Evolutionary conservation across 2,797 vertebrate genomes (phyloP).

Genomic region (Dendrocincla tyrannina): DNA sequence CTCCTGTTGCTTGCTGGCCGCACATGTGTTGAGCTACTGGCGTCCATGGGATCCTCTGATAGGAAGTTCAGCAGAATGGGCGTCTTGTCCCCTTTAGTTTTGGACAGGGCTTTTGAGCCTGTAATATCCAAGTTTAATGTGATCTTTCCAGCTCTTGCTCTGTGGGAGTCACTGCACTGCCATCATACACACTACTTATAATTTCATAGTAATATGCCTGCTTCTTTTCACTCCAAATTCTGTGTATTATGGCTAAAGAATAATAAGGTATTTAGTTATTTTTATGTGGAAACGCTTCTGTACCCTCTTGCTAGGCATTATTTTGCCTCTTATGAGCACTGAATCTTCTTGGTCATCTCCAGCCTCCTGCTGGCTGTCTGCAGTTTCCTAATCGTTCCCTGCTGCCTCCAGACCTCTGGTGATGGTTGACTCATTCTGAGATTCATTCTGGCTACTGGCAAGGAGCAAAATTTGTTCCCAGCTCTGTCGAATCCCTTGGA

Average conservation of each 20-base stretch:
- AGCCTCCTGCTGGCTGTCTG: background rate
- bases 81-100: background rate
- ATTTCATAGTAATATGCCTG: background rate
- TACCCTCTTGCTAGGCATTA: background rate
- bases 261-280: background rate
- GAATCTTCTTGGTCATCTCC: background rate
- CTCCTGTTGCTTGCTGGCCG: background rate
- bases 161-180: background rate
- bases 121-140: background rate
- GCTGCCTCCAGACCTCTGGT: background rate
- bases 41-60: rapidly evolving
- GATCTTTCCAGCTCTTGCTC: background rate
- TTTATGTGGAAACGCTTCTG: background rate
- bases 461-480: background rate
- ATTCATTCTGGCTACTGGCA: too few species aligned
- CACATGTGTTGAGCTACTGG: background rate
- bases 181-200: background rate
- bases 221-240: background rate
- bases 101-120: background rate
- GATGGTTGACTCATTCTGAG: background rate
- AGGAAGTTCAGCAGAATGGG: too few species aligned
- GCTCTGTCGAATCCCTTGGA: background rate
- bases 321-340: background rate
- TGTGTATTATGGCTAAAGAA: background rate
- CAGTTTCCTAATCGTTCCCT: rapidly evolving